Conservation (phyloP, 2,888 invertebrate genomes). For the Priocnemis perturbator region DNA sequence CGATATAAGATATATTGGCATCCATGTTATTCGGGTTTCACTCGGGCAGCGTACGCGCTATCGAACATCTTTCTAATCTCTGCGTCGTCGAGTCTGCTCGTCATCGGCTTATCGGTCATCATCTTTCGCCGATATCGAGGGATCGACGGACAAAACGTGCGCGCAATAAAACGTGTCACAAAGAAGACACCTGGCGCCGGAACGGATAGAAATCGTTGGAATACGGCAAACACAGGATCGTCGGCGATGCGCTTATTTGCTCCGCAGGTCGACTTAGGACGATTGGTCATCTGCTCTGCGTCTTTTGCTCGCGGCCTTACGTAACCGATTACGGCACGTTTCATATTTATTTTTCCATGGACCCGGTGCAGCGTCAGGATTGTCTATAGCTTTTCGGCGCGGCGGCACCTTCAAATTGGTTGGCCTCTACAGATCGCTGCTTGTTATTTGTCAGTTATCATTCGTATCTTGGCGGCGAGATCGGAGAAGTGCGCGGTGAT, state of each 20-base stretch:
- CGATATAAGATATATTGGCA: no score
- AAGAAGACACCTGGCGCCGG: conserved; percentile 5
- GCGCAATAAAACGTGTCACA: conserved; percentile 13
- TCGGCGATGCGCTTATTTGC: conserved; percentile 6
- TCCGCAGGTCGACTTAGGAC: background rate
- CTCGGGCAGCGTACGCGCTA: no score
- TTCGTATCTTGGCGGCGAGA: no score
- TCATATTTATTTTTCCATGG: conserved; percentile 33
- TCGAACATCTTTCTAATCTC: conserved; percentile 10
- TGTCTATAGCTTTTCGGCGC: no score
- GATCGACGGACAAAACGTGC: background rate
- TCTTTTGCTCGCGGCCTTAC: conserved; percentile 15
- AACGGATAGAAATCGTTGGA: conserved; percentile 26
- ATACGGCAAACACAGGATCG: conserved; percentile 10
- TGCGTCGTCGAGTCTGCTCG: background rate
- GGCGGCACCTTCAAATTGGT: no score
- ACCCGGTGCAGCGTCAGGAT: background rate
- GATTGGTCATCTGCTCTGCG: conserved; percentile 1
- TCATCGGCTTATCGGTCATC: conserved; percentile 20
- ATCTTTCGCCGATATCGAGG: conserved; percentile 12
- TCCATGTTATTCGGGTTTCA: no score
- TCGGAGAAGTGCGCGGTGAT: no score
- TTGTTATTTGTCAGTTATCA: no score
- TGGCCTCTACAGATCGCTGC: no score
- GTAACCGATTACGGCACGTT: conserved; percentile 24